A percentile compares a stretch with the other conserved stretches of the same genome.
phyloP scores from a whole-genome alignment of 2,797 vertebrate species.

The Vipera ursinii region DNA sequence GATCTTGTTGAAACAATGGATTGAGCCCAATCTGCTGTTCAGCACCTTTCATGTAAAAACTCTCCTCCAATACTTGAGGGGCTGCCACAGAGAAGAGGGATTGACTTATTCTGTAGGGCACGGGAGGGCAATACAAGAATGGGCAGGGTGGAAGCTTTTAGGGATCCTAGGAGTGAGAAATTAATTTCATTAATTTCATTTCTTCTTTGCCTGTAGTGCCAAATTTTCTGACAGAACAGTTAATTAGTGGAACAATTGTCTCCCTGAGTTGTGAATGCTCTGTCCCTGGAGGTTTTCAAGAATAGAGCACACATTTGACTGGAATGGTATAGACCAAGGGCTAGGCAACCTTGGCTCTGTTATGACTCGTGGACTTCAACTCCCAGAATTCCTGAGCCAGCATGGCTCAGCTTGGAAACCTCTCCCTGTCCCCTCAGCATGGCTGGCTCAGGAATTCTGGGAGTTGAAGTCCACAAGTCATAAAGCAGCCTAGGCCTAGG shows the following conservation, averaged over 20 bases:
- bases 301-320: background rate
- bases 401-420: too few species aligned
- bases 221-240: background rate
- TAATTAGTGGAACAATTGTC: background rate
- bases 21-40: background rate
- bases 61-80: background rate
- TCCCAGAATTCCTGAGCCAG: too few species aligned
- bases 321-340: too few species aligned
- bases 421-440: too few species aligned
- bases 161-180: background rate
- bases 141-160: background rate
- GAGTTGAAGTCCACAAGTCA: too few species aligned
- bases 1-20: background rate
- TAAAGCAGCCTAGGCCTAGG: too few species aligned
- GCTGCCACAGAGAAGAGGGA: background rate
- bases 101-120: background rate
- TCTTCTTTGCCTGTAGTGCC: background rate
- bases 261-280: background rate
- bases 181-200: background rate
- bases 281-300: background rate
- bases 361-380: too few species aligned
- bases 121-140: background rate
- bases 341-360: too few species aligned
- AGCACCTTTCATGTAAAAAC: background rate
- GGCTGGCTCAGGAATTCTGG: too few species aligned